Evolutionary conservation across 2,888 invertebrate genomes (phyloP), one percentile per base, ranked within the genome.

Genomic region (Lasiommata megera): DNA sequence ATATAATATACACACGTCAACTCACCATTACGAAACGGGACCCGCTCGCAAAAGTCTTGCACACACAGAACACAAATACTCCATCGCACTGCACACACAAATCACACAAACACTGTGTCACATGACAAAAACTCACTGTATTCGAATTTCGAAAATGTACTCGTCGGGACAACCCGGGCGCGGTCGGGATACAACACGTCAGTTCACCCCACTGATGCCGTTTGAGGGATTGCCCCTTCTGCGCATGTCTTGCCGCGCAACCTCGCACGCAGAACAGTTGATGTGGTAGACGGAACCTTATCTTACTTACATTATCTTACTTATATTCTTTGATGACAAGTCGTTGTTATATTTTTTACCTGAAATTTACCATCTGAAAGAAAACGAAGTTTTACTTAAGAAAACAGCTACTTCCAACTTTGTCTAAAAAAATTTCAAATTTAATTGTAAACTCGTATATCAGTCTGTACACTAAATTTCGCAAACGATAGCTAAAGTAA

Each of bases 241-340:
- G 88, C 88, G 88, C 88, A 89, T 84, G 84, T 72, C 69, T 80
- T 73, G 70, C 76, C 86, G 86, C 87, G 87, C 88, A 86, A 73
- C 76, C 76, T 79, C 65, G 64, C 52, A 57, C 46, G 5, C 0
- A 29, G 46, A 46, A 29, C 46, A 16, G 11, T n/a, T 14, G 31
- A 31, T 14, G 11, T 11, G 3, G 1, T 31, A 17, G 31, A 46
- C 16, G 1, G 46, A 31, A 14, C 29, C 0, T 16, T 46, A 28
- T 3, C 23, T 3, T 3, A 23, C 5, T 23, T 23, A 23, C 23
- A 23, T n/a, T n/a, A n/a, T n/a, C n/a, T n/a, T n/a, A n/a, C n/a
- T n/a, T n/a, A n/a, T n/a, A n/a, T n/a, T n/a, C n/a, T n/a, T n/a
- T n/a, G n/a, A n/a, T n/a, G n/a, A n/a, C n/a, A n/a, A n/a, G n/a